A percentile compares a stretch with the other conserved stretches of the same genome.
Conservation (phyloP, 2,113 vertebrate species). For the Erinaceus europaeus region DNA sequence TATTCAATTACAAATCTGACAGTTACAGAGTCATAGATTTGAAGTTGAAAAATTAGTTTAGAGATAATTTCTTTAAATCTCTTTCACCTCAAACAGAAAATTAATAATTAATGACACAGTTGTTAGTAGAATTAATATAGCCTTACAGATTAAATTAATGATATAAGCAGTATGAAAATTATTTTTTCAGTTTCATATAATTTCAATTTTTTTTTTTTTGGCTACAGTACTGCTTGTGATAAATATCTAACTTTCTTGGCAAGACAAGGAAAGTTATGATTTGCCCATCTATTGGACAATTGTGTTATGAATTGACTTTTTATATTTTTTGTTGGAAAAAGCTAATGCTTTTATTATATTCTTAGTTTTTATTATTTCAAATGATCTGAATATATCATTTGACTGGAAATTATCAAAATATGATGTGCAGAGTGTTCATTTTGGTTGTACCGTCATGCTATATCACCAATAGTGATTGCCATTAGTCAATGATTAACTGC, state of each 20-base stretch:
- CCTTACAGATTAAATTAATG: no score
- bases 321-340: not conserved
- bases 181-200: no score
- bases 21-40: not conserved
- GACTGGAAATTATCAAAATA: not conserved
- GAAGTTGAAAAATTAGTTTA: not conserved
- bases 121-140: not conserved
- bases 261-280: not conserved
- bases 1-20: not conserved
- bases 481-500: not conserved
- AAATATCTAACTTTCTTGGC: not conserved
- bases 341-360: no score
- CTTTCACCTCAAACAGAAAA: not conserved
- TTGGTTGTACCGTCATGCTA: not conserved
- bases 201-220: not conserved
- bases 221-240: not conserved
- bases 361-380: not conserved
- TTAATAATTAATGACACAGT: no score
- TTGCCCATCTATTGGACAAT: not conserved
- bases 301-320: not conserved
- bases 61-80: not conserved
- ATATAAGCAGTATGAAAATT: no score
- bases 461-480: no score
- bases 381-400: not conserved
- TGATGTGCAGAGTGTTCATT: not conserved